Base-by-base conservation (phyloP, 1,140 invertebrate genomes). In the Galleria mellonella region DNA sequence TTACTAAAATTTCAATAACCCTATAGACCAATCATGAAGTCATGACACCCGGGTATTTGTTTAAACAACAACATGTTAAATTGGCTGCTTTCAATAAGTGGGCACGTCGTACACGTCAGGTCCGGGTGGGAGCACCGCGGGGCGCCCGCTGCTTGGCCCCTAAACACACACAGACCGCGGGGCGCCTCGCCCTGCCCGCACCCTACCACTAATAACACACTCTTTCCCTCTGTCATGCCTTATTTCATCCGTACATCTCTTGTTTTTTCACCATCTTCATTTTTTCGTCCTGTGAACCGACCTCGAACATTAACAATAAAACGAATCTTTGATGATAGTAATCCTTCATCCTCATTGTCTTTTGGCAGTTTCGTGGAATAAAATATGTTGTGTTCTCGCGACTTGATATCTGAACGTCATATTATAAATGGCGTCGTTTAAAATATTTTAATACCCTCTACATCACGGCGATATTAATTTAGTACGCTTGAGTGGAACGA, bases 111-210 rank as follows among this genome's bases (percentile, higher is more conserved):
- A 49, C 36, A 38, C 43, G 44, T 52, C 52, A 23, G 17, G 17
- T 23, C 17, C 17, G 17, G 17, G 17, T 39, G 43, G 49, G 8
- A 54, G 50, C 47, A 43, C 54, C 36, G 62, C 42, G 63, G 65
- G 69, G 56, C 70, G 83, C 83, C 63, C 55, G 45, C 79, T 29
- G 71, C 39, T 12, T 37, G 56, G 43, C 55, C 45, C 79, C 77
- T 83, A 85, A 86, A 76, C 81, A 87, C 76, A 87, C 81, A 72
- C 83, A 87, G 85, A 87, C 85, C 70, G 85, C 85, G 83, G 85
- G 85, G 74, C 83, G 85, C 83, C 84, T 67, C 63, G 55, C 68
- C 70, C 65, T 62, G 62, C 69, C 70, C 60, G 50, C 61, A 50
- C 62, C 58, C 67, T 62, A 57, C 50, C 46, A 74, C 76, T 75